A percentile compares a stretch with the other conserved stretches of the same genome.
Conservation (phyloP, 1,140 invertebrate genomes). For the Drosophila littoralis region DNA sequence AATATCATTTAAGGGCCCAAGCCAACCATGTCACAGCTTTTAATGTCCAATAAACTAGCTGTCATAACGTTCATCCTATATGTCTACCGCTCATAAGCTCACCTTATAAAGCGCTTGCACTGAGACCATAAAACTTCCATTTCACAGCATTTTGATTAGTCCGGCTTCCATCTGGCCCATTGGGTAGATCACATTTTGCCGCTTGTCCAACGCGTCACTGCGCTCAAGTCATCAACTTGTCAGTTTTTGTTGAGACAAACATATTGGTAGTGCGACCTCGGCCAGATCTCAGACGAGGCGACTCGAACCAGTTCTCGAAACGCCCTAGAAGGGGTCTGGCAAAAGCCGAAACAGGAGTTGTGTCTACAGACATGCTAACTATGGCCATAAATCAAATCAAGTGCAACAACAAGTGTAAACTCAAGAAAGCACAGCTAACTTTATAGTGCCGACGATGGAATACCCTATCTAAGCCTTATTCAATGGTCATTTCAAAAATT, state of each 20-base stretch:
- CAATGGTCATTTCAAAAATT: no score
- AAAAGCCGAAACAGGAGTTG: background rate
- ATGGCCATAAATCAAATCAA: conserved; percentile 62
- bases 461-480: background rate
- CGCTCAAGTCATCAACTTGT: conserved; percentile 67
- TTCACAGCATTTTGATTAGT: conserved; percentile 37
- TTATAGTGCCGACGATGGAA: background rate
- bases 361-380: conserved; percentile 64
- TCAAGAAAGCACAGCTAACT: background rate
- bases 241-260: conserved; percentile 59
- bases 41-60: conserved; percentile 27
- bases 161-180: conserved; percentile 5
- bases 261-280: conserved; percentile 52
- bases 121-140: conserved; percentile 21
- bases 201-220: conserved; percentile 58
- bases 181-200: conserved; percentile 29
- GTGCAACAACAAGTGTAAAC: conserved; percentile 31
- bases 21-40: background rate
- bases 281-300: conserved; percentile 52
- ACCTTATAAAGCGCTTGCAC: conserved; percentile 15
- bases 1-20: background rate
- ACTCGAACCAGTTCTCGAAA: background rate
- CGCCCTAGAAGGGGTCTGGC: conserved; percentile 1
- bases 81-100: conserved; percentile 15
- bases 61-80: conserved; percentile 13